Evolutionary conservation across 1,140 invertebrate species (phyloP).

Genomic region (Calephelis nemesis): DNA sequence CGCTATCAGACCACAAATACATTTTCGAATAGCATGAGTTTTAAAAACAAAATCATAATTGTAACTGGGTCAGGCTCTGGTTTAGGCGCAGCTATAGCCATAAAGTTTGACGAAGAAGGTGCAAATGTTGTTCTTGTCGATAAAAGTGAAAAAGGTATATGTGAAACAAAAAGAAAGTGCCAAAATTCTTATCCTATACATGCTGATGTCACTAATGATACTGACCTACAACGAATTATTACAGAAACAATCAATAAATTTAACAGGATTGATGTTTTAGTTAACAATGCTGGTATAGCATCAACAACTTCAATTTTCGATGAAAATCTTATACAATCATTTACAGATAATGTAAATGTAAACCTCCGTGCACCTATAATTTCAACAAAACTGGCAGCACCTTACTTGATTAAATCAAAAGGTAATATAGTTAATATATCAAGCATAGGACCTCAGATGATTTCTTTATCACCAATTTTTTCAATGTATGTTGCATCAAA

Average conservation of each 20-base stretch:
- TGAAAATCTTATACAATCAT: neutral
- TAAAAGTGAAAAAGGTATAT: neutral
- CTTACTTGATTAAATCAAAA: neutral
- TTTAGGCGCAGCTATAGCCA: neutral
- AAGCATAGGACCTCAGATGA: slow-evolving; percentile 20
- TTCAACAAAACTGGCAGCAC: slow-evolving; percentile 14
- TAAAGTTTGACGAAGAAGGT: neutral
- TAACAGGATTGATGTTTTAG: too few species aligned
- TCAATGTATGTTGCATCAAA: slow-evolving; percentile 30
- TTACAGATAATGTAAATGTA: slow-evolving; percentile 23
- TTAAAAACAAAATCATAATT: too few species aligned
- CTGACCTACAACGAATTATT: neutral
- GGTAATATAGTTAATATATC: slow-evolving; percentile 40
- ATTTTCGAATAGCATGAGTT: too few species aligned
- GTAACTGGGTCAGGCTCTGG: neutral
- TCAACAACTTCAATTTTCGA: neutral
- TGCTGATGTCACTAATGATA: neutral
- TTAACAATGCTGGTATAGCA: neutral
- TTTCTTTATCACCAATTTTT: neutral
- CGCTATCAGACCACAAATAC: too few species aligned
- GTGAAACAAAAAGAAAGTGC: neutral
- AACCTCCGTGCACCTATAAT: slow-evolving; percentile 36
- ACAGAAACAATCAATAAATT: too few species aligned
- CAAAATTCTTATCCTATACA: neutral
- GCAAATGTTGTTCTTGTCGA: neutral